Conservation (phyloP, 2,797 vertebrate species). For the Characodon lateralis region DNA sequence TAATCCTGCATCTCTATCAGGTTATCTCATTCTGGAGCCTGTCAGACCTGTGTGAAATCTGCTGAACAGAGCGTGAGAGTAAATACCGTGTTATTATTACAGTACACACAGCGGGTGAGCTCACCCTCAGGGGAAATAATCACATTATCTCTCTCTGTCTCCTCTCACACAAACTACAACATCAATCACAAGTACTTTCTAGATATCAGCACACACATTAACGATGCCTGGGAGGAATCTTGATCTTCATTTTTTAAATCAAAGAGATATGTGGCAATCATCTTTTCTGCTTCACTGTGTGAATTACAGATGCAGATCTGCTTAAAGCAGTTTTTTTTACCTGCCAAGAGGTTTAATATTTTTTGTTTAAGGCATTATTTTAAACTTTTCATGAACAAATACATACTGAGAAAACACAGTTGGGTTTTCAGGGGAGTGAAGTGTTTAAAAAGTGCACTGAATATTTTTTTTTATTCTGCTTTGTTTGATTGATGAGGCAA, state of each 20-base stretch:
- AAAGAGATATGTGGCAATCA: not conserved
- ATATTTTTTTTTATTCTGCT: not conserved
- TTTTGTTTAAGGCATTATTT: not conserved
- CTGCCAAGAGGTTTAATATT: not conserved
- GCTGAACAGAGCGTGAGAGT: constrained; percentile 59
- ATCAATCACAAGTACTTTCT: constrained; percentile 31
- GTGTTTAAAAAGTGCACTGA: not conserved
- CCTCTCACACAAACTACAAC: not conserved
- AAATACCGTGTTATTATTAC: constrained; percentile 65
- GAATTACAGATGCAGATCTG: no score
- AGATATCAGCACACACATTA: constrained; percentile 11
- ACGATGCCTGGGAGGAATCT: not conserved
- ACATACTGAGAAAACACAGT: not conserved
- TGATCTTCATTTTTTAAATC: not conserved
- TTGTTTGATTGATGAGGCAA: not conserved
- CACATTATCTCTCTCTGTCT: constrained; percentile 38
- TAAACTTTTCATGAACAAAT: not conserved
- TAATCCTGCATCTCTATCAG: constrained; percentile 24
- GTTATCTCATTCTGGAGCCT: constrained; percentile 38
- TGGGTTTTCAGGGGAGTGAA: not conserved
- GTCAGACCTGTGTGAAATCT: constrained; percentile 68
- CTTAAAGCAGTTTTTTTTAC: no score
- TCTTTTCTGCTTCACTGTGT: no score
- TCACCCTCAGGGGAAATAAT: constrained; percentile 50
- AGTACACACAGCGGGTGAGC: constrained; percentile 52